Evolutionary conservation across 2,888 invertebrate genomes (phyloP), one percentile per base, ranked within the genome.

Genomic region (Brachyptera putata): DNA sequence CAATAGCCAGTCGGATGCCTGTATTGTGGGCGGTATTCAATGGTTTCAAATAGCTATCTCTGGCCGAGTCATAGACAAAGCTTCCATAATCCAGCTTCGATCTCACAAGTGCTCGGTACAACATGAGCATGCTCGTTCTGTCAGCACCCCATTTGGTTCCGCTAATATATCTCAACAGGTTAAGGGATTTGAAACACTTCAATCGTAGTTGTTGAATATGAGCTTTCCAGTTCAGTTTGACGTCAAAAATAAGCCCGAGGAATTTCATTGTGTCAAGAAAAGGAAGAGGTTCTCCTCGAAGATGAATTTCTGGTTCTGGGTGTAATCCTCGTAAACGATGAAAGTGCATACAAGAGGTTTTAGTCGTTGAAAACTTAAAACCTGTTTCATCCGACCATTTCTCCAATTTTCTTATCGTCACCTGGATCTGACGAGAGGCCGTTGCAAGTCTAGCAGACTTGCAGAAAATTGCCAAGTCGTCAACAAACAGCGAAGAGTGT

Each of bases 401-500:
- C 7, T 46, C 22, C n/a, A 57, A 37, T 21, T 57, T 39, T 14
- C 46, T 24, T 13, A 3, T 16, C n/a, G n/a, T n/a, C n/a, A n/a
- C n/a, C n/a, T n/a, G n/a, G n/a, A n/a, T n/a, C n/a, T n/a, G n/a
- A n/a, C 21, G 21, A 21, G 25, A 3, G n/a, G 26, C 46, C 11
- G 21, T 24, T 11, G 11, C 21, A n/a, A 39, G 13, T 24, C 30
- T 46, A n/a, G 57, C 16, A 11, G 26, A 43, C 16, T 41, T 18
- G 43, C 21, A 36, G 11, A 37, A 56, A 48, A 56, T 56, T 9
- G 57, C 43, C 7, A 57, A 26, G 14, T 57, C 57, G 18, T 46
- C 57, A 1, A 57, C 57, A 49, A 25, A 48, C 11, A 57, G 22
- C n/a, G 57, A 57, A 26, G 18, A 30, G 37, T 24, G 24, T 1